Conservation (phyloP, 2,888 invertebrate species). For the Acronicta leporina region DNA sequence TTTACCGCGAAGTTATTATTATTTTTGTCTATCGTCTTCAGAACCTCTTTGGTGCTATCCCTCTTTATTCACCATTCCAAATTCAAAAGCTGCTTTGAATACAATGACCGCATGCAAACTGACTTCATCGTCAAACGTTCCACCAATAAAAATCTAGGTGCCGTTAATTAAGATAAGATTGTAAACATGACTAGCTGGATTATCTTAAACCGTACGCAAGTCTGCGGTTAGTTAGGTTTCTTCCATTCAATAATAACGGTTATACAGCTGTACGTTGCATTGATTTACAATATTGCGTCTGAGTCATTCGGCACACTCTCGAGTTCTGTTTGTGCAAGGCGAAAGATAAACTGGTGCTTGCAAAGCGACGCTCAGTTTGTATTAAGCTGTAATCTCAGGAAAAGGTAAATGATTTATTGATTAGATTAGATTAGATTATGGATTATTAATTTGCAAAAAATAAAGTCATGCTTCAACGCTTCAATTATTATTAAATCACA, state of each 20-base stretch:
- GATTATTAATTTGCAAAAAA: neutral
- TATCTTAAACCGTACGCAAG: constrained; percentile 24
- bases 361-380: constrained; percentile 3
- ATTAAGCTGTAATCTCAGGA: neutral
- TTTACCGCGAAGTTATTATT: too few species aligned
- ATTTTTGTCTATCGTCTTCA: too few species aligned
- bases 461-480: neutral
- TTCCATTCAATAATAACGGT: constrained; percentile 61
- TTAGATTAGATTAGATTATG: neutral
- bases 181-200: constrained; percentile 25
- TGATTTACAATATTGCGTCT: constrained; percentile 36
- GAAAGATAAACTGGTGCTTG: constrained; percentile 29
- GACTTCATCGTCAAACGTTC: neutral
- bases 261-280: constrained; percentile 22
- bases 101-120: constrained; percentile 7
- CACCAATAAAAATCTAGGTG: constrained; percentile 11
- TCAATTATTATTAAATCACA: neutral
- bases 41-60: neutral
- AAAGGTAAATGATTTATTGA: neutral
- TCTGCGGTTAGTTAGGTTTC: constrained; percentile 54
- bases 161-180: constrained; percentile 20
- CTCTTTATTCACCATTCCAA: neutral
- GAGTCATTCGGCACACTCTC: constrained; percentile 30
- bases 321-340: constrained; percentile 33
- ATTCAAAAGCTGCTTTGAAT: constrained; percentile 25